Evolutionary conservation across 2,113 vertebrate species (phyloP), one percentile per base, ranked within the genome.

Genomic region (Desmodus rotundus): DNA sequence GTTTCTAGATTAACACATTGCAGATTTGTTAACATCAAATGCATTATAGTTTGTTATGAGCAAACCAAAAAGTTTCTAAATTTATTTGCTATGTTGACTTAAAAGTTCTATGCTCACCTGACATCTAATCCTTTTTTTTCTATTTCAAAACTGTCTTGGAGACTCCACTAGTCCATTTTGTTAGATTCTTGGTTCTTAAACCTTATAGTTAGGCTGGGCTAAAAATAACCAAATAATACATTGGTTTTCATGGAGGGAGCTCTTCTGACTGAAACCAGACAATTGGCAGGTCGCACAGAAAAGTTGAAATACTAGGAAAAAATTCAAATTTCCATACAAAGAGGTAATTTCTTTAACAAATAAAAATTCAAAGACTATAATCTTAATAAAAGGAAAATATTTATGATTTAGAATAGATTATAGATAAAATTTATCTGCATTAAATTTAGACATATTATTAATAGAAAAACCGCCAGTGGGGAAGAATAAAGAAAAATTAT

Each of bases 1-100:
- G 91, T 97, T 97, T 97, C 97, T 97, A 98, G 96, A 97, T 96
- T 97, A 97, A 95, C 98, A 97, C 22, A 58, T 76, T 97, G 84
- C 93, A 93, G 96, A 98, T 97, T 94, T 97, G 96, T 96, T 98
- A 97, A 95, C 74, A 96, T 97, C 96, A 94, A 96, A 87, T 98
- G 72, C 94, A 97, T 87, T 98, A 96, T 90, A 92, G 97, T 96
- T 97, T 85, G 96, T 97, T 96, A 87, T 63, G 73, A 92, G 19
- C 86, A 97, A 98, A 97, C 36, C 86, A 38, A 97, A 96, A 97
- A 95, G 17, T 76, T 91, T 98, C 70, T 95, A 97, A 98, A 97
- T 95, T 82, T 94, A 89, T 96, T 89, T 96, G 36, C 19, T 92
- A 31, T 52, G 74, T 31, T 31, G 15, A 73, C 56, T 93, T 89